phyloP scores from a whole-genome alignment of 2,797 vertebrate species.

The Cetoscarus ocellatus region DNA sequence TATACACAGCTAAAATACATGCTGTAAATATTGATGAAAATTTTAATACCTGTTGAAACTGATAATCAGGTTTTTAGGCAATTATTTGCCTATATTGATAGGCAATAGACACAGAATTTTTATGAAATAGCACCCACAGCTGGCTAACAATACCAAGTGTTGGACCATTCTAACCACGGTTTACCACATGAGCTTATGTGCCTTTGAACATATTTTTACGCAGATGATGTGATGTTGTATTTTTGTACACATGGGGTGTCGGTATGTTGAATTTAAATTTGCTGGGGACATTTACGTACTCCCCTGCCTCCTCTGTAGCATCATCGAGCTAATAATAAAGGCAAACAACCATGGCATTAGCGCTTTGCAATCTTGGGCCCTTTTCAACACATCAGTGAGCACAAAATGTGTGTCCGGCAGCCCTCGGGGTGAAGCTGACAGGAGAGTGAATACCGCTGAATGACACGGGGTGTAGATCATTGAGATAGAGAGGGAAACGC shows the following conservation, averaged over 20 bases:
- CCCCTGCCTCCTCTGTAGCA: constrained; percentile 4
- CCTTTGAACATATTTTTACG: background rate
- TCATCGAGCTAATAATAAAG: constrained; percentile 38
- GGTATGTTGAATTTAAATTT: background rate
- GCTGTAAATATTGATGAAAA: too few species aligned
- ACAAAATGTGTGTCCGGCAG: constrained; percentile 44
- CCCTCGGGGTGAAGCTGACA: constrained; percentile 48
- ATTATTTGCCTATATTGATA: too few species aligned
- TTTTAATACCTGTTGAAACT: too few species aligned
- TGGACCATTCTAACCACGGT: background rate
- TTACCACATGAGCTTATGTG: background rate
- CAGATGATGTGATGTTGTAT: background rate
- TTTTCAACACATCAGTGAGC: constrained; percentile 56
- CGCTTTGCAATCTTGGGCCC: constrained; percentile 25
- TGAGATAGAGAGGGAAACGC: constrained; percentile 48
- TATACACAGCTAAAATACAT: too few species aligned
- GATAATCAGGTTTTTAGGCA: too few species aligned
- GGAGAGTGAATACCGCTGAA: constrained; percentile 56
- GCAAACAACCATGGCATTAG: background rate
- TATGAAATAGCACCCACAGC: background rate
- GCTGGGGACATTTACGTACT: background rate
- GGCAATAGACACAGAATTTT: too few species aligned
- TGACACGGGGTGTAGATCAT: constrained; percentile 57
- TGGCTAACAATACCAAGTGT: background rate
- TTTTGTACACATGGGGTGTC: too few species aligned